Conservation (phyloP, 1,140 invertebrate genomes). For the Diorhabda sublineata region DNA sequence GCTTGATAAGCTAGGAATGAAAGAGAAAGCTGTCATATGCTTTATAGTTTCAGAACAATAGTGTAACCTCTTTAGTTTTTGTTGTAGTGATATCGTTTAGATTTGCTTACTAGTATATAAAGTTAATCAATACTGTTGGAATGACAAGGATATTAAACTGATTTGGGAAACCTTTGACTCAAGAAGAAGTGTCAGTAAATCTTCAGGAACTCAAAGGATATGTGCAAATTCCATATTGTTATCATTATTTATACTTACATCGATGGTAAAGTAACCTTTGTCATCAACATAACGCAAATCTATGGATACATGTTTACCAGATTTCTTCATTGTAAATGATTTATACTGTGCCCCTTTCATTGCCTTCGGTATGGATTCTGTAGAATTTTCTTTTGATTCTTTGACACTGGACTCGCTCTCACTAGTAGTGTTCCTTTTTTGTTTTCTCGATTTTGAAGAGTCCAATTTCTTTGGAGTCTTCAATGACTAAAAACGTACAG, state of each 20-base stretch:
- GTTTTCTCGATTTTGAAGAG: slow-evolving; percentile 4
- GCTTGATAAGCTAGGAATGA: too few relatives aligned
- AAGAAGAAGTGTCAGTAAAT: too few relatives aligned
- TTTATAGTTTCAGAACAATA: too few relatives aligned
- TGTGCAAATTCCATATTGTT: background rate
- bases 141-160: too few relatives aligned
- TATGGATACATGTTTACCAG: slow-evolving; percentile 55
- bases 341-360: slow-evolving; percentile 51
- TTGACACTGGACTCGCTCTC: slow-evolving; percentile 29
- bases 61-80: too few relatives aligned
- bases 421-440: slow-evolving; percentile 13
- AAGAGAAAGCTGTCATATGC: too few relatives aligned
- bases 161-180: too few relatives aligned
- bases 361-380: slow-evolving; percentile 22
- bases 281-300: slow-evolving; percentile 24
- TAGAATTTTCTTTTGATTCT: slow-evolving; percentile 3
- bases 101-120: too few relatives aligned
- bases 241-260: slow-evolving; percentile 22
- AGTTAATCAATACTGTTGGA: too few relatives aligned
- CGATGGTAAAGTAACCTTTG: slow-evolving; percentile 26
- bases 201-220: too few relatives aligned
- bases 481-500: too few relatives aligned
- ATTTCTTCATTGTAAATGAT: slow-evolving; percentile 58
- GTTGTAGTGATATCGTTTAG: too few relatives aligned
- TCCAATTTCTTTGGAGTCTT: slow-evolving; percentile 25